phyloP scores from a whole-genome alignment of 2,888 invertebrate genomes.

The Meganola albula region DNA sequence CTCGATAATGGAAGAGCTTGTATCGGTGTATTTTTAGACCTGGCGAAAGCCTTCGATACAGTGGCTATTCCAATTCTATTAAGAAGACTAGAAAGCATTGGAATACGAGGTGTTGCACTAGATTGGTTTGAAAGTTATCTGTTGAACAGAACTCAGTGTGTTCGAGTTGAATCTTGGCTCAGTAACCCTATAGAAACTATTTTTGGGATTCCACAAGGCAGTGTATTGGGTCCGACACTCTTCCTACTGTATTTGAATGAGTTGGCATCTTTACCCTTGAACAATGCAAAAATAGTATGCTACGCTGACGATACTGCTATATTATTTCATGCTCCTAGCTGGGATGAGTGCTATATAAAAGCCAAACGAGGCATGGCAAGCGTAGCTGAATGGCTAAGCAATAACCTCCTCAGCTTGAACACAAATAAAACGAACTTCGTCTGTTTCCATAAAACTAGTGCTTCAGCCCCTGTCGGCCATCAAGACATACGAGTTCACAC shows the following conservation, averaged over 20 bases:
- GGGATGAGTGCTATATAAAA: not conserved
- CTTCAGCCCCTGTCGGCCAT: not conserved
- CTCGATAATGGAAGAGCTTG: not conserved
- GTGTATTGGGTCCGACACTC: too few relatives aligned
- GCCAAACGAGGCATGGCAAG: not conserved
- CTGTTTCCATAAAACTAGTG: not conserved
- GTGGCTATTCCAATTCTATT: not conserved
- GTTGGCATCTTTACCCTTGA: not conserved
- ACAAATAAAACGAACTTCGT: not conserved
- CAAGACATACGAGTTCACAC: not conserved
- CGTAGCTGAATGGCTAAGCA: not conserved
- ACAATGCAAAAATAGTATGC: not conserved
- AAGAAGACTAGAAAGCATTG: not conserved
- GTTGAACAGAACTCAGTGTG: not conserved
- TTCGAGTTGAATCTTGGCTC: not conserved
- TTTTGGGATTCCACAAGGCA: too few relatives aligned
- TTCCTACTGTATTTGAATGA: too few relatives aligned
- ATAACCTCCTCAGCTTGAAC: constrained; percentile 1
- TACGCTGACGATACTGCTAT: constrained; percentile 1
- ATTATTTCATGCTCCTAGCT: not conserved
- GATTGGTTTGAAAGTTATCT: not conserved
- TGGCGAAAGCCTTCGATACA: too few relatives aligned
- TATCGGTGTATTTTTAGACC: not conserved
- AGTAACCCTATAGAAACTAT: too few relatives aligned
- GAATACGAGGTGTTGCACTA: not conserved